Percentiles rank a stretch among this genome's conserved stretches.
Conservation (phyloP, 2,113 vertebrate species). For the Motacilla tschutschensis region DNA sequence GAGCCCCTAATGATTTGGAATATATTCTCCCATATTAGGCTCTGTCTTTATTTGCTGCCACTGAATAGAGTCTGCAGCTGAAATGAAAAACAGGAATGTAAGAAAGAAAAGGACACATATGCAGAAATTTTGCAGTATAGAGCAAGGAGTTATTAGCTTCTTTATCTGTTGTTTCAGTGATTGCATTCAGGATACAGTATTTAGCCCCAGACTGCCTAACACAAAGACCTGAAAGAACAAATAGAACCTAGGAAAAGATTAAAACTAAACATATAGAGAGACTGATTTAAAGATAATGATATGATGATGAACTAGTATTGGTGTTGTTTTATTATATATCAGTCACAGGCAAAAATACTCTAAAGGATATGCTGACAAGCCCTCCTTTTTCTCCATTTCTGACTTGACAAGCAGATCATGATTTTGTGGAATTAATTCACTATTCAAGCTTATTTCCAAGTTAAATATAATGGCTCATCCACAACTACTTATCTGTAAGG, state of each 20-base stretch:
- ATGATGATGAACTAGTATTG: not conserved
- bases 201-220: not conserved
- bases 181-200: not conserved
- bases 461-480: constrained; percentile 47
- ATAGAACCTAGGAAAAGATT: not conserved
- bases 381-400: not conserved
- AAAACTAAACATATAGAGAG: not conserved
- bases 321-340: not conserved
- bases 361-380: constrained; percentile 26
- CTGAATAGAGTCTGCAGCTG: not conserved
- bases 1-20: constrained; percentile 12
- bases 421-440: constrained; percentile 47
- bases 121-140: not conserved
- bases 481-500: constrained; percentile 20
- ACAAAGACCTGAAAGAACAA: not conserved
- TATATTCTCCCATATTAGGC: not conserved
- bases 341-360: constrained; percentile 10
- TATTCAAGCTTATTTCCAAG: constrained; percentile 44
- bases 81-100: not conserved
- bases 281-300: not conserved
- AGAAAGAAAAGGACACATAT: not conserved
- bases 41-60: not conserved
- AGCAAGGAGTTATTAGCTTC: not conserved
- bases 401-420: constrained; percentile 33
- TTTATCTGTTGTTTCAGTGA: not conserved